Base-by-base conservation (phyloP, 2,888 invertebrate species). In the Thymelicus sylvestris region DNA sequence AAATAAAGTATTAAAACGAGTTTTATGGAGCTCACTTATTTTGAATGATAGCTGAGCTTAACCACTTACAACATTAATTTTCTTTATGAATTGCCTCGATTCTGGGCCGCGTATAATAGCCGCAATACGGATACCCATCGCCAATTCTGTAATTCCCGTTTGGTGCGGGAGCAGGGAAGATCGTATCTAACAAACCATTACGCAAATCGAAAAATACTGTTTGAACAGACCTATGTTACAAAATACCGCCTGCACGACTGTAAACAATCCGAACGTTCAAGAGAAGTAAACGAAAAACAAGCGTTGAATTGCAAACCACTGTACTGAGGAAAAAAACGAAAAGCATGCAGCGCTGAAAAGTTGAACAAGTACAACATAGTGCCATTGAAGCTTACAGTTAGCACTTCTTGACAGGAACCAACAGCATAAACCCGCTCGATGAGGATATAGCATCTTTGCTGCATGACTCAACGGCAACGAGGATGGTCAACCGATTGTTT, bases 1-100 rank as follows among this genome's bases (percentile, higher is more conserved):
- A 88, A 90, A 91, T 92, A 91, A 91, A 90, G 88, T 89, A 91
- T 92, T 87, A 87, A 88, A 90, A 89, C 83, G 88, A 89, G 87
- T 88, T 91, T 91, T 88, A 90, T 90, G 87, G 83, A 81, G 83
- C 83, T 81, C 84, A 82, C 86, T 85, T 84, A 89, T 88, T 90
- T 86, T 91, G 88, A 92, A 88, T 87, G 87, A 91, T 91, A 82
- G 88, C 83, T 79, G 79, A 81, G 86, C 81, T 86, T 84, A 86
- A 87, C 85, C 87, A 83, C 82, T 88, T 86, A 87, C 78, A 83
- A 76, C 85, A 86, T 85, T 86, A 86, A 86, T 88, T 88, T 85
- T 75, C 83, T 84, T 86, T 82, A 85, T 87, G 81, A 87, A 86
- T 87, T 81, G 81, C 80, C 79, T 79, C 81, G 72, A 74, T 74